A percentile compares a stretch with the other conserved stretches of the same genome.
Evolutionary conservation across 2,888 invertebrate species (phyloP).

Genomic region (Choristoneura rosaceana): DNA sequence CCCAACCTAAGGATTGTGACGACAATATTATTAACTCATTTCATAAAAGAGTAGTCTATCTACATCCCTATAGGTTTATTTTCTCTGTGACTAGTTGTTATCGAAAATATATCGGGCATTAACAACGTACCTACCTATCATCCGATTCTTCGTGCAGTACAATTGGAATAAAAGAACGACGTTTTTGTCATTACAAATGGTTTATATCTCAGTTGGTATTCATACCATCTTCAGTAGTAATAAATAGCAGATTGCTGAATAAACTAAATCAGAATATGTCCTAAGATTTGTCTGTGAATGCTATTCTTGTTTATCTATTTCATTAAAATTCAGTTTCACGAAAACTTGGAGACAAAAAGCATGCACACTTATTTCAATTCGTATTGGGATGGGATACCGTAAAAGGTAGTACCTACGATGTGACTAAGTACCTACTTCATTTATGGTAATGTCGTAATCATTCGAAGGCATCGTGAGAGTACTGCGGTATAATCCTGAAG

Average conservation of each 20-base stretch:
- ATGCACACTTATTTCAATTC: neutral
- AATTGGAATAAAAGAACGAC: neutral
- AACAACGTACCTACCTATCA: neutral
- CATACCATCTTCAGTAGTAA: neutral
- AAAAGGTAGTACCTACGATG: no score
- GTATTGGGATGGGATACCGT: no score
- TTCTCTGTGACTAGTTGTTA: neutral
- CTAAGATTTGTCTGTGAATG: neutral
- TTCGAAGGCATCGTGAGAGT: no score
- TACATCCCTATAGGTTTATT: neutral
- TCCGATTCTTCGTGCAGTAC: neutral
- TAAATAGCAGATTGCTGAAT: neutral
- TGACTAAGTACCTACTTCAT: no score
- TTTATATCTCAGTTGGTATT: neutral
- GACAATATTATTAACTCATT: neutral
- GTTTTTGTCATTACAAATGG: slow-evolving; percentile 14
- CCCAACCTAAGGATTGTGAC: slow-evolving; percentile 1
- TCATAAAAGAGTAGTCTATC: neutral
- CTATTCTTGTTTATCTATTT: neutral
- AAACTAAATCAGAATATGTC: neutral
- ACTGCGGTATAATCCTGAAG: no score
- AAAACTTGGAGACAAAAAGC: neutral
- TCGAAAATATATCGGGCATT: neutral
- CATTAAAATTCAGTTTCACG: neutral
- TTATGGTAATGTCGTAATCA: no score